Evolutionary conservation across 2,888 invertebrate species (phyloP).

Genomic region (Stenurella melanura): DNA sequence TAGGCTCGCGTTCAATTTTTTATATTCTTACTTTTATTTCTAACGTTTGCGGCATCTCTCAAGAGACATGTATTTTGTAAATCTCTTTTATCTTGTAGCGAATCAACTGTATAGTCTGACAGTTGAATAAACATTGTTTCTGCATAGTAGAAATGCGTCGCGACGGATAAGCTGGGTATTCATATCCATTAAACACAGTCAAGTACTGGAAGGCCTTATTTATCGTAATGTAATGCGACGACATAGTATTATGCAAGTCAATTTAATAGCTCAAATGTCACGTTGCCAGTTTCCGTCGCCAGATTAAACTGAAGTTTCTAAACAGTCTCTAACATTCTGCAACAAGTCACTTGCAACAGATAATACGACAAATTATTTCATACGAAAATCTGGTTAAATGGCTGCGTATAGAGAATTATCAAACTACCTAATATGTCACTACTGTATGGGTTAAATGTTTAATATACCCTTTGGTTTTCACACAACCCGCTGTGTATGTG

Average conservation of each 20-base stretch:
- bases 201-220: background rate
- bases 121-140: background rate
- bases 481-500: too few relatives aligned
- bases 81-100: too few relatives aligned
- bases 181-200: background rate
- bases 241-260: background rate
- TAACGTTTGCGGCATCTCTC: too few relatives aligned
- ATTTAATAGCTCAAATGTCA: constrained; percentile 1
- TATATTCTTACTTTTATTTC: too few relatives aligned
- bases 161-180: background rate
- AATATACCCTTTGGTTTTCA: too few relatives aligned
- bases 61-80: too few relatives aligned
- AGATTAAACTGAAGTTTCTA: background rate
- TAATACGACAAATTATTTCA: background rate
- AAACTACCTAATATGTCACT: too few relatives aligned
- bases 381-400: too few relatives aligned
- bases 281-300: background rate
- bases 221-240: background rate
- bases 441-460: too few relatives aligned
- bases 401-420: too few relatives aligned
- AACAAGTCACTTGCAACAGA: background rate
- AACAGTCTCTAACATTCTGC: background rate
- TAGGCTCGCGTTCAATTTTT: too few relatives aligned
- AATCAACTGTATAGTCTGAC: background rate
- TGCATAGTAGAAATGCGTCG: background rate